Base-by-base conservation (phyloP, 2,797 vertebrate genomes). In the Anabacerthia variegaticeps region DNA sequence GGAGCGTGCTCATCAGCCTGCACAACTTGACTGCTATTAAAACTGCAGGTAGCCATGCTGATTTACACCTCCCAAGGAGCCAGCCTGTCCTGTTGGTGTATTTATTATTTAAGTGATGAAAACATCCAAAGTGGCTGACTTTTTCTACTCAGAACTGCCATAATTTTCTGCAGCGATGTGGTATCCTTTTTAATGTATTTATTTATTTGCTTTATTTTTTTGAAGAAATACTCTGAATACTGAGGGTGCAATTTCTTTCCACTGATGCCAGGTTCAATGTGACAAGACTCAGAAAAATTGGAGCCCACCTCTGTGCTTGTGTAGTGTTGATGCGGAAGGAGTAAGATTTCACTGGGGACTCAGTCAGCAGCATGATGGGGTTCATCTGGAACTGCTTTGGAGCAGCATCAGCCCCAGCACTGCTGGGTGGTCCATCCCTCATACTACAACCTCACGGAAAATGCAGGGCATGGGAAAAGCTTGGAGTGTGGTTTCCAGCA, bases 371-470 rank as follows among this genome's bases (percentile, higher is more conserved):
- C 74, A 48, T 19, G 8, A 10, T 0, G 1, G 9, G 6, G 1
- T 22, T 58, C 15, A 5, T 23, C 46, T 82, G 39, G 43, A 74
- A 26, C 11, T 24, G 43, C n/a, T 89, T 62, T 2, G 2, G 37
- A 18, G 51, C 22, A 68, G 17, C 49, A 39, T 39, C 36, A 74
- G 32, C 41, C 28, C 55, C 67, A 68, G 51, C 9, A 27, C 11
- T 0, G 0, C 18, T 1, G 2, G 2, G 9, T 20, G 36, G 7
- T 11, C 41, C 30, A 46, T 65, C 48, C 9, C 26, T 11, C 2
- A 7, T 4, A 3, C 49, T 37, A 46, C 49, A 27, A 9, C 32
- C 12, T 37, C 1, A 0, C 15, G 46, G 16, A n/a, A 20, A 9
- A n/a, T 2, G 0, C 0, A 3, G 26, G 15, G 71, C 9, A 5